Conservation (phyloP, 2,888 invertebrate genomes). For the Cerastoderma edule region DNA sequence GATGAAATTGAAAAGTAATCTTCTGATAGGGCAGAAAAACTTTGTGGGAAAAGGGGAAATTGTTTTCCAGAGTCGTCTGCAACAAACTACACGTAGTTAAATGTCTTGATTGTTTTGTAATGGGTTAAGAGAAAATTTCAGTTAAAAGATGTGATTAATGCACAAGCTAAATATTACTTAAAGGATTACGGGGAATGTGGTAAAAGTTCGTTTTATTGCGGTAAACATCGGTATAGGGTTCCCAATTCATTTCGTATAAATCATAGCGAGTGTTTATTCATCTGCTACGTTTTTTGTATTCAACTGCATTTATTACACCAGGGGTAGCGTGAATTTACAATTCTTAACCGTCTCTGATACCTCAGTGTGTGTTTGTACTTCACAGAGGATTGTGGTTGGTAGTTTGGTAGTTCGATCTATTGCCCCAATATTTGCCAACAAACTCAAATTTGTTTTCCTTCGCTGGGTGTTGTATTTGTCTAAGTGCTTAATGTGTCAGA, state of each 20-base stretch:
- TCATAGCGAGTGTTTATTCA: slow-evolving; percentile 23
- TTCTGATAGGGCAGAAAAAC: too few species aligned
- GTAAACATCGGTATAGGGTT: slow-evolving; percentile 20
- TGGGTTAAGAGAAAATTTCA: background rate
- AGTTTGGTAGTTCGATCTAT: slow-evolving; percentile 25
- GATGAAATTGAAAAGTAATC: too few species aligned
- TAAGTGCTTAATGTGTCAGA: slow-evolving; percentile 28
- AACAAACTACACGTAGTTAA: too few species aligned
- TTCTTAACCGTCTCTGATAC: slow-evolving; percentile 8
- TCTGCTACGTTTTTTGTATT: slow-evolving; percentile 17
- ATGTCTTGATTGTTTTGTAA: too few species aligned
- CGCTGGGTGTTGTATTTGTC: slow-evolving; percentile 24
- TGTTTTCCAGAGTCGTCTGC: too few species aligned
- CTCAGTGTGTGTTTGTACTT: slow-evolving; percentile 8
- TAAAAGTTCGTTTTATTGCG: slow-evolving; percentile 1
- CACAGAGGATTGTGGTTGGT: slow-evolving; percentile 8
- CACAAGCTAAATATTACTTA: background rate
- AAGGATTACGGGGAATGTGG: background rate
- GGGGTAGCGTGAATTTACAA: background rate
- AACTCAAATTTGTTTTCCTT: slow-evolving; percentile 26
- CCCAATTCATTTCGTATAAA: slow-evolving; percentile 21
- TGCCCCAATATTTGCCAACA: slow-evolving; percentile 23
- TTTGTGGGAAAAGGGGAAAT: background rate
- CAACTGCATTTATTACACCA: slow-evolving; percentile 3
- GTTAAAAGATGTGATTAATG: background rate